phyloP scores from a whole-genome alignment of 2,797 vertebrate genomes.

The Hypotaenidia philippensis region DNA sequence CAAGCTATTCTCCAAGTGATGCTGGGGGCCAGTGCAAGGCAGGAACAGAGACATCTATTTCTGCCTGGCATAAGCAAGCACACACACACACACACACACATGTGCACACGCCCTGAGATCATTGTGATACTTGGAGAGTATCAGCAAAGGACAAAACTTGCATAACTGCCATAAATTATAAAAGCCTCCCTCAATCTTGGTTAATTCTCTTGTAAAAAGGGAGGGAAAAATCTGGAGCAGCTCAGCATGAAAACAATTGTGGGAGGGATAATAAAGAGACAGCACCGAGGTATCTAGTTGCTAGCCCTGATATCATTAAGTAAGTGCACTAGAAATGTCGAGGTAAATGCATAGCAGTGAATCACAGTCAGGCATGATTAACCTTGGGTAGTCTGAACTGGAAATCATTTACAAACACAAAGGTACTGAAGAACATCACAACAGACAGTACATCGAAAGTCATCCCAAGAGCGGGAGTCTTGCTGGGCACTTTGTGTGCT shows the following conservation, averaged over 20 bases:
- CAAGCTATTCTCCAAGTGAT: background rate
- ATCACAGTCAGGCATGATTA: slow-evolving; percentile 69
- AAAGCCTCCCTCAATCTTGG: slow-evolving; percentile 62
- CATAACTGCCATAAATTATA: slow-evolving; percentile 62
- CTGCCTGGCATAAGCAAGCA: slow-evolving; percentile 12
- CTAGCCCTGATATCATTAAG: slow-evolving; percentile 62
- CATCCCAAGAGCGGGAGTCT: background rate
- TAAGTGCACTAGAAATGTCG: slow-evolving; percentile 38
- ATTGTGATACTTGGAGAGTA: background rate
- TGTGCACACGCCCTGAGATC: rapidly evolving
- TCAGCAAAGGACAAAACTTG: slow-evolving; percentile 53
- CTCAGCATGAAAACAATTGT: slow-evolving; percentile 68
- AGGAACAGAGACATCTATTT: slow-evolving; percentile 2
- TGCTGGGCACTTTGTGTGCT: background rate
- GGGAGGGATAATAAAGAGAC: slow-evolving; percentile 64
- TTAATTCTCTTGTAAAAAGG: slow-evolving; percentile 65
- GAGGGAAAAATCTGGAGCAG: slow-evolving; percentile 60
- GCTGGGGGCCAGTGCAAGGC: background rate
- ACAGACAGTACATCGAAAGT: slow-evolving; percentile 10
- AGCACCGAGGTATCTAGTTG: slow-evolving; percentile 30
- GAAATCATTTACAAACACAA: slow-evolving; percentile 63
- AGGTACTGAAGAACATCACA: slow-evolving; percentile 35
- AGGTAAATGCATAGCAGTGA: slow-evolving; percentile 64
- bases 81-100: background rate
- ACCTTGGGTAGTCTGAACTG: slow-evolving; percentile 56